These are phyloP conservation scores for Asteroscopus sphinx DNA, from an alignment of 2,888 invertebrate species.

Conservation along the genomic window DNA sequence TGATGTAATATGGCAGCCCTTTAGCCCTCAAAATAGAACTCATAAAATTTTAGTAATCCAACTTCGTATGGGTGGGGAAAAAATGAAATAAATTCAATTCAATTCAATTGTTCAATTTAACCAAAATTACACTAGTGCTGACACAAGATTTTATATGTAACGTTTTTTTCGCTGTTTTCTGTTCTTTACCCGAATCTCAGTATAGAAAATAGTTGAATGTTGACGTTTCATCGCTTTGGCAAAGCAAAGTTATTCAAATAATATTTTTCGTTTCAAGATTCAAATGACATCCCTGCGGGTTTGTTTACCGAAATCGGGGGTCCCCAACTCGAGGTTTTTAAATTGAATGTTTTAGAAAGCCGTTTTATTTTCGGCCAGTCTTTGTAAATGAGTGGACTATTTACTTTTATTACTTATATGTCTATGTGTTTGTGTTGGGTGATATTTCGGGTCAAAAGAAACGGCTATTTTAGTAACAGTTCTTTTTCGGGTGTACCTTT, in stretches of 20 bases:
- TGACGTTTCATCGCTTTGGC: slow-evolving; percentile 26
- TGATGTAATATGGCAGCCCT: neutral
- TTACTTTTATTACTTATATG: slow-evolving; percentile 10
- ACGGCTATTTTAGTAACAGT: neutral
- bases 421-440: slow-evolving; percentile 1
- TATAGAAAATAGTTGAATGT: slow-evolving; percentile 23
- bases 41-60: neutral
- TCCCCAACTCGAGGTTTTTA: slow-evolving; percentile 5
- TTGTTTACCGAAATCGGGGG: slow-evolving; percentile 35
- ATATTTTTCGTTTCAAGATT: slow-evolving; percentile 44
- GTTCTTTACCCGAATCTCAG: slow-evolving; percentile 17
- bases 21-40: slow-evolving; percentile 2
- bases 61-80: slow-evolving; percentile 1
- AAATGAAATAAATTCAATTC: slow-evolving; percentile 3
- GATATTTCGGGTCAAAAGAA: slow-evolving; percentile 7
- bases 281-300: slow-evolving; percentile 29
- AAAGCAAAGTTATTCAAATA: slow-evolving; percentile 40
- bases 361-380: slow-evolving; percentile 11
- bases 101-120: slow-evolving; percentile 2
- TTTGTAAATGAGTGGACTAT: slow-evolving; percentile 18
- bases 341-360: slow-evolving; percentile 7
- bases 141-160: neutral
- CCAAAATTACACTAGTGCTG: slow-evolving; percentile 11
- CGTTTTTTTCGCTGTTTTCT: slow-evolving; percentile 8
- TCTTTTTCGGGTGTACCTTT: neutral